A percentile compares a stretch with the other conserved stretches of the same genome.
Evolutionary conservation across 1,140 invertebrate genomes (phyloP).

Genomic region (Choristoneura fumiferana): DNA sequence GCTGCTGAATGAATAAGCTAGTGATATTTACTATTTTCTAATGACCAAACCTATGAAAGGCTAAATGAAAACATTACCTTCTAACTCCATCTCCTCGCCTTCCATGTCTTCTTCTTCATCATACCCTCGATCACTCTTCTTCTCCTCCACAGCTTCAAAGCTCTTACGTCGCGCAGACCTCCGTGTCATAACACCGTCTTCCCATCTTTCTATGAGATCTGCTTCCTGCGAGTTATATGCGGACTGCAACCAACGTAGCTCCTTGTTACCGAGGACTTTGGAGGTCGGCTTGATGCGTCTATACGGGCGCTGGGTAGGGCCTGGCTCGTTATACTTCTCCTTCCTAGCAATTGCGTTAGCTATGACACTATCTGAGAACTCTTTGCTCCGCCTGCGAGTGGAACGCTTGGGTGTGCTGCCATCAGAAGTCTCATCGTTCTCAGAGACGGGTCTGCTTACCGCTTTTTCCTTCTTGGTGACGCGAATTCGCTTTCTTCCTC

Average conservation of each 20-base stretch:
- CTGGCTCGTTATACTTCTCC: conserved; percentile 76
- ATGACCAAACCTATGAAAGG: too few relatives aligned
- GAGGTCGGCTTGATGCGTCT: conserved; percentile 79
- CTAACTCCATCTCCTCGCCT: conserved; percentile 28
- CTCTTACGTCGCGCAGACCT: conserved; percentile 40
- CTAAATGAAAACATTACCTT: too few relatives aligned
- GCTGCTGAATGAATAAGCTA: too few relatives aligned
- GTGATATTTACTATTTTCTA: too few relatives aligned
- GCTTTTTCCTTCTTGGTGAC: conserved; percentile 49
- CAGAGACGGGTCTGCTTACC: conserved; percentile 49
- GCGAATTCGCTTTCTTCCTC: conserved; percentile 52
- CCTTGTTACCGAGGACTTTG: conserved; percentile 79
- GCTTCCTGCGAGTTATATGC: conserved; percentile 56
- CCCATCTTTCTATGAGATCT: conserved; percentile 45
- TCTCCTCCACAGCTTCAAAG: conserved; percentile 42
- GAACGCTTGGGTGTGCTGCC: conserved; percentile 66
- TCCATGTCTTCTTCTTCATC: conserved; percentile 39
- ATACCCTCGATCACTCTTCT: conserved; percentile 32
- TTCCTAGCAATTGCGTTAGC: conserved; percentile 80
- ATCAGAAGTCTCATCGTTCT: conserved; percentile 65
- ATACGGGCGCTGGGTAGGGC: conserved; percentile 53
- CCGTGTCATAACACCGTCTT: conserved; percentile 57
- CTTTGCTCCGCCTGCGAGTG: conserved; percentile 71
- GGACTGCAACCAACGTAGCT: conserved; percentile 77
- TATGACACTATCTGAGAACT: conserved; percentile 73